Evolutionary conservation across 92 coral and sea anemone species (phyloP).

Genomic region (Actinostola sp.): DNA sequence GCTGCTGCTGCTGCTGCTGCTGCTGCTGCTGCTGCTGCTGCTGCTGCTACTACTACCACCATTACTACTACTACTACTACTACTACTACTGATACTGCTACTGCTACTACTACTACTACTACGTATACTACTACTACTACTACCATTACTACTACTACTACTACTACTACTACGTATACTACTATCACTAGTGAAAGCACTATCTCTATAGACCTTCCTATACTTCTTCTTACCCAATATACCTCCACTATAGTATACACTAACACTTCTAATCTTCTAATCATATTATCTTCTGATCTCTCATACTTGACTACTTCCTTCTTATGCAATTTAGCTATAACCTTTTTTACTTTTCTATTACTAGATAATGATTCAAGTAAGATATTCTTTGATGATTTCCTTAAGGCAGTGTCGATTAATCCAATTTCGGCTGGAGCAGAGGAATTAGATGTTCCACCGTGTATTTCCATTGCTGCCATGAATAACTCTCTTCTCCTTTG

Average conservation of each 20-base stretch:
- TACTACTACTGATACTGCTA: too few relatives aligned
- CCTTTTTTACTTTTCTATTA: neutral
- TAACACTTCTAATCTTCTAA: conserved; percentile 61
- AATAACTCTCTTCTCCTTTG: conserved; percentile 30
- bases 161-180: too few relatives aligned
- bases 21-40: too few relatives aligned
- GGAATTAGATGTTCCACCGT: conserved; percentile 41
- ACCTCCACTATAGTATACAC: conserved; percentile 54
- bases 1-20: too few relatives aligned
- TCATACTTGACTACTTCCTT: conserved; percentile 24
- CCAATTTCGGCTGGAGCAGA: conserved; percentile 52
- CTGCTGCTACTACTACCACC: too few relatives aligned
- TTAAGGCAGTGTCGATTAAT: conserved; percentile 30
- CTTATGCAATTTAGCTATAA: conserved; percentile 12
- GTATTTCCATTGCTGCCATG: conserved; percentile 37
- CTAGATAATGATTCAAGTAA: neutral
- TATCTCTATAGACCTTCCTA: too few relatives aligned
- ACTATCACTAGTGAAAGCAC: too few relatives aligned
- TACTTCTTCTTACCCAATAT: conserved; percentile 68
- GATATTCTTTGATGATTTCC: neutral
- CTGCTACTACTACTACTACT: conserved; percentile 37
- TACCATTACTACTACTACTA: too few relatives aligned
- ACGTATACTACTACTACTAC: too few relatives aligned
- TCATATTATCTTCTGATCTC: conserved; percentile 47
- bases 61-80: too few relatives aligned